Conservation (phyloP, 2,113 vertebrate genomes). For the Nibea albiflora region DNA sequence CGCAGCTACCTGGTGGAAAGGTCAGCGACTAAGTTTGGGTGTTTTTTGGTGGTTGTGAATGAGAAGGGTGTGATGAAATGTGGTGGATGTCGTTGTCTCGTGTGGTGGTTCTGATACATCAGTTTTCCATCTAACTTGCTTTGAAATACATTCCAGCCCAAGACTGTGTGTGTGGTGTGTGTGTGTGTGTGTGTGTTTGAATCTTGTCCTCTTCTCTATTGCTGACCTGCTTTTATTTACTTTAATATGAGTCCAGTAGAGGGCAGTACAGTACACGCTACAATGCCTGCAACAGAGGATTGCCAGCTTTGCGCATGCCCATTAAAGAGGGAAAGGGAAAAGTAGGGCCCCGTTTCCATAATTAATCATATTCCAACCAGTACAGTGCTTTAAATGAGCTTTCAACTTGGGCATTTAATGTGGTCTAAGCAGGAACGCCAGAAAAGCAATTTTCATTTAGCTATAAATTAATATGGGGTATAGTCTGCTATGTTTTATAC, state of each 20-base stretch:
- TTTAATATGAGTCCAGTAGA: conserved; percentile 39
- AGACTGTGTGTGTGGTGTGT: background rate
- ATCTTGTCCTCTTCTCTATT: background rate
- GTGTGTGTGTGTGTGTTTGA: background rate
- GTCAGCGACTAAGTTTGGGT: conserved; percentile 70
- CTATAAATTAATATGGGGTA: no score
- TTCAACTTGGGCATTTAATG: no score
- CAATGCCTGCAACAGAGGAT: background rate
- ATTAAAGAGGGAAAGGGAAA: background rate
- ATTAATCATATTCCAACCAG: background rate
- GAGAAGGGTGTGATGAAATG: background rate
- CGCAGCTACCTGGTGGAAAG: conserved; percentile 94
- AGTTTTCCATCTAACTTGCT: background rate
- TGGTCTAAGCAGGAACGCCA: no score
- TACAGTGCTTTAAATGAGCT: background rate
- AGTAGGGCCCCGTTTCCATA: background rate
- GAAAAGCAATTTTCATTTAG: background rate
- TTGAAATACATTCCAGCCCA: background rate
- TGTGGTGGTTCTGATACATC: background rate
- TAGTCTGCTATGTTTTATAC: background rate
- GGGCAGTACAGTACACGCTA: conserved; percentile 30
- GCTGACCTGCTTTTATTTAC: background rate
- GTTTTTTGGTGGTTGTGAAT: background rate
- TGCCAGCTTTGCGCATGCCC: background rate
- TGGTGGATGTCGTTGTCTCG: background rate